Evolutionary conservation across 2,888 invertebrate genomes (phyloP), one percentile per base, ranked within the genome.

Genomic region (Anthrax anthrax): DNA sequence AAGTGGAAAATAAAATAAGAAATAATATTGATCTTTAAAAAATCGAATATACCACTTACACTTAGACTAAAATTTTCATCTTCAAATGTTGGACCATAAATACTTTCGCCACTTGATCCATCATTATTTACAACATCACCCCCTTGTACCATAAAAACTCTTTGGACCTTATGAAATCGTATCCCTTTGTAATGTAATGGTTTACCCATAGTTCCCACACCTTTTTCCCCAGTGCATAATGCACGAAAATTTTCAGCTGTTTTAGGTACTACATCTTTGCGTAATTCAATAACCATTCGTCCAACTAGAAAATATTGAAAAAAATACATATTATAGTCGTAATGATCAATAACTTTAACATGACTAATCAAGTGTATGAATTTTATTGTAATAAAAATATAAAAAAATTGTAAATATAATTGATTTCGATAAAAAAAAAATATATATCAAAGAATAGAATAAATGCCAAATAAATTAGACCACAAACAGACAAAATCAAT

Each of bases 71-170:
- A 89, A 64, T 84, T 86, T 71, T 97, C 96, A 74, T 95, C 94
- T 55, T 86, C 81, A 66, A 96, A 97, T 43, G 75, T 73, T 14
- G 76, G 73, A 10, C 95, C 96, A 63, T 94, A 97, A 55, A 97
- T 95, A 58, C 94, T 94, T 64, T 94, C 94, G 0, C 96, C 94
- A 37, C 87, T 79, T 2, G 83, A 80, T 0, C 96, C 96, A 71
- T 94, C 80, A 37, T 80, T 80, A 60, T 78, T 75, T 4, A 80
- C 72, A 49, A 88, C 76, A 60, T 87, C 86, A 8, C 86, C 86
- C 46, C 88, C 84, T 73, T 85, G 85, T 56, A 89, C 79, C 81
- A 95, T 91, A 66, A 91, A 95, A 55, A 85, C 81, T 23, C 86
- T 78, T 47, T 91, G 76, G 19, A 89, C 84, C 73, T 76, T 81